Base-by-base conservation (phyloP, 2,888 invertebrate species). In the Clistopyga incitator region DNA sequence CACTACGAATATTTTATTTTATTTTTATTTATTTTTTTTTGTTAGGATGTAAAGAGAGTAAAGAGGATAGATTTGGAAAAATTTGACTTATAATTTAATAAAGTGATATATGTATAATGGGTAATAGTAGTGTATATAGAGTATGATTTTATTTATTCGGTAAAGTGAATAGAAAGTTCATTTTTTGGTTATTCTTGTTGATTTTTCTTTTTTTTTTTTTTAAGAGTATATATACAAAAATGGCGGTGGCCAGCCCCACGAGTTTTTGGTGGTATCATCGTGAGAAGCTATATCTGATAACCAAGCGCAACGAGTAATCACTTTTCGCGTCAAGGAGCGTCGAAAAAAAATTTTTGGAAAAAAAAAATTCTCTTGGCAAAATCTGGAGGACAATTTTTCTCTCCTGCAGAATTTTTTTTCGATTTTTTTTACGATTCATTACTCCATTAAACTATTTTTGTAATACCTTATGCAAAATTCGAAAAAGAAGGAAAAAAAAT, bases 31-130 rank as follows among this genome's bases (percentile, higher is more conserved):
- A n/a, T n/a, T n/a, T n/a, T n/a, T n/a, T n/a, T n/a, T n/a, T n/a
- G n/a, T 78, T 82, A 84, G 59, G 72, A 77, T 81, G 84, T 86
- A 85, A 80, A 83, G 81, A 86, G 78, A 84, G 81, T 85, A 84
- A 86, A 85, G 86, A 81, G 75, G 83, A 86, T 82, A 86, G 84
- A 81, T 80, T 78, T 70, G 70, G 42, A 78, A 84, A 67, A 77
- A 59, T 78, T 38, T 38, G 70, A 52, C 75, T 70, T 78, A 23
- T 65, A 59, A 15, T 76, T 79, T 80, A 42, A 47, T 64, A 67
- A 50, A 47, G 15, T 25, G 11, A 67, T 68, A 68, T 68, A 68
- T 50, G 15, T 29, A 29, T 74, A 68, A 52, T 67, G 45, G 59
- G 56, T 77, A 59, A 67, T 71, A 78, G 47, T 79, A 65, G 70